Conservation (phyloP, 2,888 invertebrate species). For the Mythimna pallens region DNA sequence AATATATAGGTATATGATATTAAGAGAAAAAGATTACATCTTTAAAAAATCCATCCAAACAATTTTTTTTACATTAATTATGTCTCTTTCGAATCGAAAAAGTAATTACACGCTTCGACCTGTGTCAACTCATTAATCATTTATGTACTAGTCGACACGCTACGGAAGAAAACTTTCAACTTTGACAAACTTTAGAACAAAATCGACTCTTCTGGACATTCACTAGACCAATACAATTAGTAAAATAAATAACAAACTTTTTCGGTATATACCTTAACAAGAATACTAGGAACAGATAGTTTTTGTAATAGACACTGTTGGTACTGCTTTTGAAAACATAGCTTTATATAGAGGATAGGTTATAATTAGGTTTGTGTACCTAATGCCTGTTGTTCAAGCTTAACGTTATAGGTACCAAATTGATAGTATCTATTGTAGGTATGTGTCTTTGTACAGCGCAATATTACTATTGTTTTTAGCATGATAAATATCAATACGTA, state of each 20-base stretch:
- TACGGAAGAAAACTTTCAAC: slow-evolving; percentile 52
- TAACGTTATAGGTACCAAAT: too few relatives aligned
- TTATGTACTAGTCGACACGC: slow-evolving; percentile 36
- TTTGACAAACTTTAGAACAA: slow-evolving; percentile 45
- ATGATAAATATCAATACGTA: neutral
- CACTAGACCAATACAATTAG: slow-evolving; percentile 59
- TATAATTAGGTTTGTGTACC: neutral
- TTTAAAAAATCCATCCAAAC: neutral
- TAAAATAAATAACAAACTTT: slow-evolving; percentile 59
- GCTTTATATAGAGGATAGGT: neutral
- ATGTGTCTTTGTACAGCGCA: neutral
- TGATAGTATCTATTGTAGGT: too few relatives aligned
- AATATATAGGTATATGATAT: neutral
- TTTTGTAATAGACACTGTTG: slow-evolving; percentile 7
- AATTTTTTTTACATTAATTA: slow-evolving; percentile 4
- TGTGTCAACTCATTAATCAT: slow-evolving; percentile 46
- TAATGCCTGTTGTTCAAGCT: neutral
- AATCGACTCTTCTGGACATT: slow-evolving; percentile 48
- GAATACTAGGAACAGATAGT: slow-evolving; percentile 15
- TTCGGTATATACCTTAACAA: slow-evolving; percentile 37
- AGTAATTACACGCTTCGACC: slow-evolving; percentile 33
- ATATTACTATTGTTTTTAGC: neutral
- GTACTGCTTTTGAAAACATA: slow-evolving; percentile 4
- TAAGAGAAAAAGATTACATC: neutral
- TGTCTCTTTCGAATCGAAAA: slow-evolving; percentile 26